Base-by-base conservation (phyloP, 1,140 invertebrate genomes). In the Drosophila biarmipes region DNA sequence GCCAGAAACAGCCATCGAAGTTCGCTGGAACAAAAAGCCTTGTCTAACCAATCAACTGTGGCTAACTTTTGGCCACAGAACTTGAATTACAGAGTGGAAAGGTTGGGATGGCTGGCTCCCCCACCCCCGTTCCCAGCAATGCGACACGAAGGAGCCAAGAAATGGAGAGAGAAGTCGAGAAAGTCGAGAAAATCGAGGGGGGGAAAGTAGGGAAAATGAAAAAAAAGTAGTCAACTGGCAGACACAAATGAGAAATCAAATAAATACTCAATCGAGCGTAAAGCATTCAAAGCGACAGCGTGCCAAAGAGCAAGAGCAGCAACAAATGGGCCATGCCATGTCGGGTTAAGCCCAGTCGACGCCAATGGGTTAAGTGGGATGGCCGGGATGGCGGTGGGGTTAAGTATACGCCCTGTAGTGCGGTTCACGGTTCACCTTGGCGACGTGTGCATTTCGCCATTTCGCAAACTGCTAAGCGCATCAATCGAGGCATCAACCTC, bases 161-260 rank as follows among this genome's bases (percentile, higher is more conserved):
- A 54, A 15, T 17, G 40, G 7, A 15, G 34, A 42, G 43, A 51
- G 61, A 57, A 29, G 35, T 19, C 48, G 48, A 49, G 46, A 49
- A 49, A 49, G 14, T 14, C 14, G 40, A 5, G 40, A 24, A 24
- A 24, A 24, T 24, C 12, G n/a, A 12, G 8, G 43, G 51, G 35
- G 8, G 37, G n/a, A 54, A 35, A 14, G 12, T 45, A n/a, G 17
- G 27, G 12, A n/a, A 46, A 74, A 72, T 58, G 53, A 75, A 19
- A 29, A 52, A 74, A 62, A 62, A 61, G 76, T 80, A 62, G 78
- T 62, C 72, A 76, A 78, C 66, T 75, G 68, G 56, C 71, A 78
- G 79, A 82, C 74, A 84, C 84, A 89, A 89, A 87, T 89, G 82
- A 89, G 84, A 87, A 87, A 84, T 89, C 79, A 84, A 87, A 87